Conservation (phyloP, 2,797 vertebrate species). For the Chaunax sp. region DNA sequence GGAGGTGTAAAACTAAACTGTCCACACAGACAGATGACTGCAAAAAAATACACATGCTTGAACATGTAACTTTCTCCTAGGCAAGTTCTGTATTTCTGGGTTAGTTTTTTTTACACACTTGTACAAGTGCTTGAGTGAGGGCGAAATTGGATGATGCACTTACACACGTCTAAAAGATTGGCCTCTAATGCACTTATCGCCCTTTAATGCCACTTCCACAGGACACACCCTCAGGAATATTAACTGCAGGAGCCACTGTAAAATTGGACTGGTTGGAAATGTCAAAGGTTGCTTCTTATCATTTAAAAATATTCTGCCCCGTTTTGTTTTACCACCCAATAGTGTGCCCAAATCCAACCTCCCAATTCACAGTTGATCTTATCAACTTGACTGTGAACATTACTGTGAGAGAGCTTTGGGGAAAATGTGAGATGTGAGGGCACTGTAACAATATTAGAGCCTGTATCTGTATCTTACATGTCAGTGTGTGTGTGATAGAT, state of each 20-base stretch:
- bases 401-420: background rate
- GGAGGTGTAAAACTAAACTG: slow-evolving; percentile 1
- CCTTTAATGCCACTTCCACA: background rate
- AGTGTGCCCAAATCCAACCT: background rate
- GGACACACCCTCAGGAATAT: background rate
- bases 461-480: background rate
- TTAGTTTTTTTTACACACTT: background rate
- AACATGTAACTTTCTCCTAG: background rate
- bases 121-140: background rate
- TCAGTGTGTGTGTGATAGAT: slow-evolving; percentile 2
- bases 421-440: background rate
- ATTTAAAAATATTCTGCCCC: background rate
- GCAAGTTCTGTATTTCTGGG: background rate
- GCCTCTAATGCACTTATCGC: background rate
- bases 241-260: background rate
- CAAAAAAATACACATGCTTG: background rate
- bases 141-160: background rate
- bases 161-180: background rate
- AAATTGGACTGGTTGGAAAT: background rate
- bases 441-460: background rate
- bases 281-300: background rate
- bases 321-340: background rate
- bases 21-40: background rate
- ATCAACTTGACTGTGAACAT: background rate
- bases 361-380: background rate